Evolutionary conservation across 2,888 invertebrate species (phyloP), one percentile per base, ranked within the genome.

Genomic region (Pardosa pseudoannulata): DNA sequence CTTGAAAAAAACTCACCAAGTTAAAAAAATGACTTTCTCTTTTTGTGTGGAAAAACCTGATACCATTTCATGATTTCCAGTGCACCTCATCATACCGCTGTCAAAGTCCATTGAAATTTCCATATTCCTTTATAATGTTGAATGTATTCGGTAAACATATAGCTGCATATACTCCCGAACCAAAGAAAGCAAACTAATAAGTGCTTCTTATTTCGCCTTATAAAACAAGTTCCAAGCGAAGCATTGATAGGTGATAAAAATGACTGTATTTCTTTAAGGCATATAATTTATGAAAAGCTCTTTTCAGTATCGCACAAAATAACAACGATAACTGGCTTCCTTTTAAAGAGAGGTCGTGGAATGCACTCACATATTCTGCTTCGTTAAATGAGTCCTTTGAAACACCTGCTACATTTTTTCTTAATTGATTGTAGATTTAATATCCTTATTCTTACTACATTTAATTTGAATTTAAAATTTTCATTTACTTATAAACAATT

Each of bases 261-360:
- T 71, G 76, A 83, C 71, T 31, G 70, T 50, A 74, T 71, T 70
- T 64, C 56, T 76, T 71, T 85, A 85, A 85, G 83, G 83, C 83
- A 85, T 85, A 29, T 67, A 85, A 78, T 85, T 85, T 78, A 85
- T 78, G 73, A 67, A 85, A 85, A 85, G 83, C 83, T 85, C 83
- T 76, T 76, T 65, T 65, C 71, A 71, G 7, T 36, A 50, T 32
- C 64, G 41, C 46, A 28, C 46, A 36, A 50, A 46, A 36, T 41
- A 78, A 67, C 31, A 6, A 19, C 9, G 32, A 32, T 31, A 67
- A 67, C 19, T 67, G 23, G 67, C 11, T 32, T 67, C 13, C 67
- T 67, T 13, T 31, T 56, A 1, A 56, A 56, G 23, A 56, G 23
- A 23, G 3, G 16, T 16, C n/a, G n/a, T n/a, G n/a, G n/a, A n/a